Conservation (phyloP, 2,113 vertebrate genomes). For the Tylochromis polylepis region DNA sequence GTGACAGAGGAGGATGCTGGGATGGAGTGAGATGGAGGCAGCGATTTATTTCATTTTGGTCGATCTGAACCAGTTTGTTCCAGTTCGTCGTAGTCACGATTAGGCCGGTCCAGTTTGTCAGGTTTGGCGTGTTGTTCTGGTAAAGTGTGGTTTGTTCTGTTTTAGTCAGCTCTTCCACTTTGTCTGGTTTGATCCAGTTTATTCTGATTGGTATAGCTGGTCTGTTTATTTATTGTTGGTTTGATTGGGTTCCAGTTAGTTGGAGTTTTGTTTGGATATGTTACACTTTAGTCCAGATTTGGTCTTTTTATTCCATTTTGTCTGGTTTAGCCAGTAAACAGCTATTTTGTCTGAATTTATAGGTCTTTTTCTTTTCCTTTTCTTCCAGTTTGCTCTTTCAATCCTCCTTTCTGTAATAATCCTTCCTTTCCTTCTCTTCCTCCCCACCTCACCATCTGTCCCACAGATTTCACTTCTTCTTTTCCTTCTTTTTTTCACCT, state of each 20-base stretch:
- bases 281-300: neutral
- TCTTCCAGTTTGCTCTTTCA: neutral
- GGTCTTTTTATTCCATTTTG: neutral
- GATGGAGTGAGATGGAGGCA: neutral
- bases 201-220: neutral
- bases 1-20: neutral
- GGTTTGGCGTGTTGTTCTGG: neutral
- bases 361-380: neutral
- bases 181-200: neutral
- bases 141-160: neutral
- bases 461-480: neutral
- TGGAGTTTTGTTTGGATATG: neutral
- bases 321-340: neutral
- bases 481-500: neutral
- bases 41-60: neutral
- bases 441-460: neutral
- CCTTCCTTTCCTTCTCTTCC: neutral
- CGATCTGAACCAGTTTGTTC: rapidly evolving
- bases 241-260: neutral
- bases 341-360: neutral
- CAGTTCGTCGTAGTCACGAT: neutral
- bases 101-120: neutral
- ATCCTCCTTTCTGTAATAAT: neutral
- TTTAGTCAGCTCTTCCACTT: neutral
- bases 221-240: neutral